Percentiles rank a stretch among this genome's conserved stretches.
Conservation (phyloP, 2,888 invertebrate species). For the Cryptocephalus moraei region DNA sequence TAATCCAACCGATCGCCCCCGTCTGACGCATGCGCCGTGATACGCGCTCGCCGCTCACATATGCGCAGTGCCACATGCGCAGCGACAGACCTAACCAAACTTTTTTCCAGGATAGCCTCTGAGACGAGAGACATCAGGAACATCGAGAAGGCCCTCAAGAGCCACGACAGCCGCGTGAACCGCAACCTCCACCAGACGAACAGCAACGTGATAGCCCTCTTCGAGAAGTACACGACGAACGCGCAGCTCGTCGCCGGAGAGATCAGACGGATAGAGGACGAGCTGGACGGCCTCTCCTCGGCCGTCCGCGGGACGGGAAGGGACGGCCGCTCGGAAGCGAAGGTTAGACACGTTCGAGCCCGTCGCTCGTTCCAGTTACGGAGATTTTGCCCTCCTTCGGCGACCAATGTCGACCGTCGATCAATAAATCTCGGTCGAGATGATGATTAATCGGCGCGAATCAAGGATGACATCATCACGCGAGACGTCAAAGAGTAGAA, state of each 20-base stretch:
- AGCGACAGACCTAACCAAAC: constrained; percentile 1
- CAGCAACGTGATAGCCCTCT: constrained; percentile 24
- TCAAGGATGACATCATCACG: no score
- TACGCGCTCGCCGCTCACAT: not conserved
- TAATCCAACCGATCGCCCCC: no score
- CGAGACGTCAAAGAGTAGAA: no score
- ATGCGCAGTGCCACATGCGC: no score
- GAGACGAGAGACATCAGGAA: constrained; percentile 47
- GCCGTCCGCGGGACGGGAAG: not conserved
- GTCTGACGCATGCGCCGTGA: no score
- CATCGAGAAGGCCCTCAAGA: constrained; percentile 43
- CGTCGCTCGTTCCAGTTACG: no score
- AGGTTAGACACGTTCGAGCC: no score
- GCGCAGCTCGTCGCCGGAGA: constrained; percentile 22
- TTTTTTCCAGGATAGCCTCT: constrained; percentile 42
- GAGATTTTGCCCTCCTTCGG: no score
- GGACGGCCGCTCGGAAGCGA: no score
- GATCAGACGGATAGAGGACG: constrained; percentile 14
- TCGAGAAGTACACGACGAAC: constrained; percentile 26
- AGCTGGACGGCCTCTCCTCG: constrained; percentile 18
- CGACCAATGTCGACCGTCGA: no score
- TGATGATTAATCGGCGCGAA: no score
- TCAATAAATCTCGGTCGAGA: no score
- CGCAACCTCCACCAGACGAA: constrained; percentile 28
- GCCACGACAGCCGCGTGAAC: constrained; percentile 31